Percentiles rank a stretch among this genome's conserved stretches.
These are phyloP conservation scores for Ditylenchus weischeri DNA, from an alignment of 2,888 invertebrate genomes.

Conservation along the genomic window DNA sequence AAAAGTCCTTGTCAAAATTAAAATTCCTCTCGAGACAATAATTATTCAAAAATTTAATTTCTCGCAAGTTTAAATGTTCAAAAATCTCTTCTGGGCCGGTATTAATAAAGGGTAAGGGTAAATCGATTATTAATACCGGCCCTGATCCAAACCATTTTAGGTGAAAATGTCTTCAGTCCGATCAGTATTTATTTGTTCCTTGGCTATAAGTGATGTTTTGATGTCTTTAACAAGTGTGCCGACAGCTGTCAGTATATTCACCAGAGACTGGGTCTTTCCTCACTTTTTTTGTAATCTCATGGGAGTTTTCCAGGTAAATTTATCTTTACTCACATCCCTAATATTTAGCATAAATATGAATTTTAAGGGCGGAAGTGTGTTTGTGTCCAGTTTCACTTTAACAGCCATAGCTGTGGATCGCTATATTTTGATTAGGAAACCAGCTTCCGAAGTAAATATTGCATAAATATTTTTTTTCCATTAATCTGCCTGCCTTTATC, in stretches of 20 bases:
- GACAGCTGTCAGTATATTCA: constrained; percentile 54
- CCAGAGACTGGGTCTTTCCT: constrained; percentile 55
- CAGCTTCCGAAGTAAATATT: constrained; percentile 44
- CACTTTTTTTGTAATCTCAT: constrained; percentile 50
- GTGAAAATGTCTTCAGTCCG: constrained; percentile 50
- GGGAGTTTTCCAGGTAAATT: constrained; percentile 52
- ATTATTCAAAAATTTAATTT: no score
- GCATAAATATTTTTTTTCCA: neutral
- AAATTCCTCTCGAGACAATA: no score
- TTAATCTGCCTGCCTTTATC: neutral
- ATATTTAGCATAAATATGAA: neutral
- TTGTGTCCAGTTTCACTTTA: constrained; percentile 56
- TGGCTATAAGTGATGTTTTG: constrained; percentile 40
- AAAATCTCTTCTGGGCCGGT: no score
- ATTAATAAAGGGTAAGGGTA: no score
- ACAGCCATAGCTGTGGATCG: constrained; percentile 57
- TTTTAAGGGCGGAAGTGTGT: constrained; percentile 54
- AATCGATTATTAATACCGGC: no score
- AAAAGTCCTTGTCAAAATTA: no score
- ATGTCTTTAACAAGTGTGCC: constrained; percentile 53
- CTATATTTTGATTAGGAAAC: constrained; percentile 49
- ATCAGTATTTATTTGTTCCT: constrained; percentile 41
- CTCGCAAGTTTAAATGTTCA: no score
- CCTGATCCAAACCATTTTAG: constrained; percentile 34
- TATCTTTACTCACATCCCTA: neutral